Evolutionary conservation across 2,888 invertebrate genomes (phyloP).

Genomic region (Himalopsyche japonica): DNA sequence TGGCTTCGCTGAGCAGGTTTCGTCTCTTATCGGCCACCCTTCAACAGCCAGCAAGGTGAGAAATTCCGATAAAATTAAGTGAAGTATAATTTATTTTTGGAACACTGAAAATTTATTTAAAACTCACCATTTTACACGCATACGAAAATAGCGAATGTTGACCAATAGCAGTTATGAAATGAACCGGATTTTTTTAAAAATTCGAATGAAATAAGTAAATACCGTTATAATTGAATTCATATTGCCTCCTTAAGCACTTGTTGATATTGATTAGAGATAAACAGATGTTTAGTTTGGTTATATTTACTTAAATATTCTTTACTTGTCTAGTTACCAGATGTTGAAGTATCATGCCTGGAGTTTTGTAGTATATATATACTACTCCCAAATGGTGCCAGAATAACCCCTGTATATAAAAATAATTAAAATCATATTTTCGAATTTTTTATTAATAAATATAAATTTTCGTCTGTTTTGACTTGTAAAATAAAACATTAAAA

Average conservation of each 20-base stretch:
- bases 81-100: neutral
- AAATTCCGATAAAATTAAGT: neutral
- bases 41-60: slow-evolving; percentile 28
- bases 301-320: too few species aligned
- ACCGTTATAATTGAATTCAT: neutral
- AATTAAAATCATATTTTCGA: too few species aligned
- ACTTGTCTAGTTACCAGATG: too few species aligned
- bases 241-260: neutral
- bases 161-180: neutral
- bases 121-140: slow-evolving; percentile 11
- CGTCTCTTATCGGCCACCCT: slow-evolving; percentile 10
- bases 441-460: too few species aligned
- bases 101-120: neutral
- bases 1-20: slow-evolving; percentile 30
- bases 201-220: neutral
- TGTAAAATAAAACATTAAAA: too few species aligned
- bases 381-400: too few species aligned
- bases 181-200: neutral
- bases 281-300: neutral
- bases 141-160: slow-evolving; percentile 12
- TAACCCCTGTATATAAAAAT: too few species aligned
- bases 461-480: too few species aligned
- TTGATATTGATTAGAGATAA: neutral
- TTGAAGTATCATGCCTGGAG: too few species aligned
- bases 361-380: too few species aligned